Evolutionary conservation across 2,113 vertebrate genomes (phyloP), one percentile per base, ranked within the genome.

Genomic region (Urocolius indicus): DNA sequence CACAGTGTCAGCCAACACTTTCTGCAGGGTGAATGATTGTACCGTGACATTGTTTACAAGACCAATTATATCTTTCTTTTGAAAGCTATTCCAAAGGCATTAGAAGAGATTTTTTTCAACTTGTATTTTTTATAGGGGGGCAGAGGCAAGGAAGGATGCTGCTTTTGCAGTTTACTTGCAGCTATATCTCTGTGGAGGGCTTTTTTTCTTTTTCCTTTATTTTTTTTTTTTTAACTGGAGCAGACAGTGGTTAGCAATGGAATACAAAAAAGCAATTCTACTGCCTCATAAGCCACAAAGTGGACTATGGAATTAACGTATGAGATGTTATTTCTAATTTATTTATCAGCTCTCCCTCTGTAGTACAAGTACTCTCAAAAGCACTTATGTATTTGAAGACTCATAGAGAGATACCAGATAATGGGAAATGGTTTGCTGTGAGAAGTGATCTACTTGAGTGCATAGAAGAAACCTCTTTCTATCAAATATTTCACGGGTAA

Each of bases 401-500:
- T 96, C 48, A 26, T 34, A 89, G 85, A 91, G 84, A 80, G 61
- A 78, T n/a, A 95, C 55, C 74, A 89, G 49, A 96, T 92, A 96
- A 96, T 67, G 81, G 95, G 93, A 97, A 97, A 91, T 93, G 95
- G 95, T 96, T 93, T 97, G 95, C 59, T 79, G 84, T 58, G 73
- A 97, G 91, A 93, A 94, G 90, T 75, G 67, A 93, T 93, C 93
- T 88, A 58, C 84, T 83, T 97, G 90, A 97, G 91, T 83, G 83
- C 65, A 79, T 83, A 90, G 96, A 97, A 94, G 46, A 93, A 92
- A 73, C 89, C 79, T 94, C 94, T 96, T 92, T 94, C 97, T 91
- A 89, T 95, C 96, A 93, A 95, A 95, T 96, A 97, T 95, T 97
- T 97, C 96, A 95, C 18, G 8, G 61, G 96, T 93, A 97, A 97